Conservation (phyloP, 2,113 vertebrate genomes). For the Gavialis gangeticus region DNA sequence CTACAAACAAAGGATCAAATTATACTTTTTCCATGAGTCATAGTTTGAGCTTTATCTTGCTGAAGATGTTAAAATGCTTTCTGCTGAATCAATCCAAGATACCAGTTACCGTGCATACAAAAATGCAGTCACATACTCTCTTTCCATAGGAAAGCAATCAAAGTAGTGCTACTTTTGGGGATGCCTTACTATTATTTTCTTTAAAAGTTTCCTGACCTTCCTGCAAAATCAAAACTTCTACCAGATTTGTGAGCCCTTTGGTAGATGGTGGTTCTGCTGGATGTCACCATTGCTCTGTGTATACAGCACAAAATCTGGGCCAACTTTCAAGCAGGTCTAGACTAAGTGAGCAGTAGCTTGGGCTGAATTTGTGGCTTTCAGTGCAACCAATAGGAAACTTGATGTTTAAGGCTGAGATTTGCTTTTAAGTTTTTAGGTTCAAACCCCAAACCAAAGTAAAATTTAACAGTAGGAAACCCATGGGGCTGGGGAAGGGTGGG, state of each 20-base stretch:
- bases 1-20: neutral
- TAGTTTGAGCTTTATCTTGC: neutral
- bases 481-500: too few relatives aligned
- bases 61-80: neutral
- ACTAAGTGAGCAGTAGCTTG: neutral
- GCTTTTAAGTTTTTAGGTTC: neutral
- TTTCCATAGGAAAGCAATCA: neutral
- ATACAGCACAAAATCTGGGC: neutral
- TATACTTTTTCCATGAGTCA: neutral
- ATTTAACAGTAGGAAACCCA: neutral
- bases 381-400: neutral
- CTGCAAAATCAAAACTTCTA: neutral
- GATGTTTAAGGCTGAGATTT: neutral
- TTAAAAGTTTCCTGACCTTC: neutral
- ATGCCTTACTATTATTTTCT: neutral
- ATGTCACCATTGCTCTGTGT: neutral
- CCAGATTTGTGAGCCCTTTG: neutral
- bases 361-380: neutral
- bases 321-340: neutral
- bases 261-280: neutral
- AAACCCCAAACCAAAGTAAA: neutral
- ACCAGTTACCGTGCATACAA: neutral
- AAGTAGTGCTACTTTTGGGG: neutral
- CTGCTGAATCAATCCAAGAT: neutral
- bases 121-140: neutral